Evolutionary conservation across 1,140 invertebrate species (phyloP).

Genomic region (Maconellicoccus hirsutus): DNA sequence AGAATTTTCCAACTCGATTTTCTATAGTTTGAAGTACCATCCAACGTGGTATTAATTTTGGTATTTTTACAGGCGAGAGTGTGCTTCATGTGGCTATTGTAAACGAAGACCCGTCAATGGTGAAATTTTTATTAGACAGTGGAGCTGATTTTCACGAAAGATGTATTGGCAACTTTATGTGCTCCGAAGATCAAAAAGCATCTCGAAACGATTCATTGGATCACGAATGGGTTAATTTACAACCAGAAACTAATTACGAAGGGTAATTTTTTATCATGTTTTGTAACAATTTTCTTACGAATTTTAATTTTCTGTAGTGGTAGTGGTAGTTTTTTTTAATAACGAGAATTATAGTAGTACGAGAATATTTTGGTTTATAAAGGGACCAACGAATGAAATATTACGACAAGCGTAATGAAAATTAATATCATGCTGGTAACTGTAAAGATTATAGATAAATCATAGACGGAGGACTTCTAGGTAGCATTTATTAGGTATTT

Average conservation of each 20-base stretch:
- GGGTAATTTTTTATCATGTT: constrained; percentile 49
- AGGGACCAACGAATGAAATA: not conserved
- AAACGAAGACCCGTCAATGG: constrained; percentile 95
- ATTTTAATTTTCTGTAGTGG: too few relatives aligned
- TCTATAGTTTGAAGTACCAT: too few relatives aligned
- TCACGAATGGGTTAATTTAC: constrained; percentile 83
- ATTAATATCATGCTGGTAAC: not conserved
- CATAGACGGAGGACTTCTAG: not conserved
- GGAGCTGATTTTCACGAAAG: constrained; percentile 83
- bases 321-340: too few relatives aligned
- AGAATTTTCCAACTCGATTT: too few relatives aligned
- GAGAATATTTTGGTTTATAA: too few relatives aligned
- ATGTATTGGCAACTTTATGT: constrained; percentile 92
- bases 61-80: constrained; percentile 54
- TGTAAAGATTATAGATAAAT: not conserved
- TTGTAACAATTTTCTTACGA: too few relatives aligned
- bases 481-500: not conserved
- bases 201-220: constrained; percentile 73
- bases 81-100: constrained; percentile 94
- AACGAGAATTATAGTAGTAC: too few relatives aligned
- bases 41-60: not conserved
- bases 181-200: constrained; percentile 91
- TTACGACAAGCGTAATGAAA: not conserved
- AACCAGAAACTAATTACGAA: constrained; percentile 79
- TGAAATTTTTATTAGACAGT: constrained; percentile 85